phyloP scores from a whole-genome alignment of 1,140 invertebrate species.

The Notospermus geniculatus region DNA sequence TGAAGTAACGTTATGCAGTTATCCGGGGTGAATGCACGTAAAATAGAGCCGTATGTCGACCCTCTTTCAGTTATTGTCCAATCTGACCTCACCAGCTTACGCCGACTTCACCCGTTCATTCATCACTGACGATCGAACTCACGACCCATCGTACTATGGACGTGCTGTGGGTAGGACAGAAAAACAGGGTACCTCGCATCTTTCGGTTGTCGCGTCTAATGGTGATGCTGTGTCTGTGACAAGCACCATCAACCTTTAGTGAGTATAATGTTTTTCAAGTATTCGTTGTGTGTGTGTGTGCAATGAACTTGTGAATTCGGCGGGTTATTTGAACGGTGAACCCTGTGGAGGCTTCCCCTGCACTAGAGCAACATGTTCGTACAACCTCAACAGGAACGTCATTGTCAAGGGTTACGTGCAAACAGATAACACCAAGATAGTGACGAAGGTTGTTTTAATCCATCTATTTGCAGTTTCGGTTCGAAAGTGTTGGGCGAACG shows the following conservation, averaged over 20 bases:
- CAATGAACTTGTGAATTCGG: no score
- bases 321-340: no score
- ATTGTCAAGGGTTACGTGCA: no score
- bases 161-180: constrained; percentile 4
- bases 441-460: no score
- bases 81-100: constrained; percentile 66
- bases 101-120: constrained; percentile 60
- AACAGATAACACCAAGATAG: no score
- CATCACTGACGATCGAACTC: constrained; percentile 69
- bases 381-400: no score
- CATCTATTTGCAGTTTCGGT: constrained; percentile 4
- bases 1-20: no score
- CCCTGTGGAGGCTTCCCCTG: no score
- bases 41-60: background rate
- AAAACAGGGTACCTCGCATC: constrained; percentile 75
- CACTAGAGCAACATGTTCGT: no score
- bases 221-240: constrained; percentile 90
- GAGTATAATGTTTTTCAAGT: constrained; percentile 55
- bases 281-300: no score
- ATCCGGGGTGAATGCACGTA: no score
- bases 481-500: constrained; percentile 1
- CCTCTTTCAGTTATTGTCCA: constrained; percentile 58
- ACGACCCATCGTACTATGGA: constrained; percentile 51
- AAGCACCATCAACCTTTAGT: constrained; percentile 87
- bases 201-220: constrained; percentile 76